Evolutionary conservation across 2,797 vertebrate species (phyloP), one percentile per base, ranked within the genome.

Genomic region (Cossypha dichroa): DNA sequence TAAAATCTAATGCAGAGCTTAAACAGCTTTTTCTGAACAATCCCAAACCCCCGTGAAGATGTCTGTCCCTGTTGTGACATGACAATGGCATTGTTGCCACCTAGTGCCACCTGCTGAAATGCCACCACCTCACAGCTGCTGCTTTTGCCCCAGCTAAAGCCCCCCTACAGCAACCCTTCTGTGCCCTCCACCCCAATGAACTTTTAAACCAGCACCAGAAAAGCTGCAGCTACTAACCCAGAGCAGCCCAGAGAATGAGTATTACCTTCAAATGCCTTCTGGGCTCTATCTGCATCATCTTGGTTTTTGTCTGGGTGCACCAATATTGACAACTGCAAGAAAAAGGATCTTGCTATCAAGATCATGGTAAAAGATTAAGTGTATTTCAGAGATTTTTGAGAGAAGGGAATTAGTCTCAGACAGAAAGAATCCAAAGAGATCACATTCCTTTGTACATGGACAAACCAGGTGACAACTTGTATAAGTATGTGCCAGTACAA

Each of bases 221-320:
- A 81, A 81, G 38, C 0, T 58, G 13, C 13, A 75, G 15, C 45
- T 18, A 12, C 29, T 21, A 26, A 9, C 7, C 15, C 11, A 38
- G 21, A 54, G 25, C 40, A 79, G 60, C 17, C 20, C 40, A 43
- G n/a, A 22, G 20, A 59, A 38, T 62, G 34, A 67, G 34, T 1
- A 0, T 96, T 98, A 99, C 99, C 99, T 99, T 99, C 99, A 97
- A 99, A 99, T 0, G 99, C 99, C 97, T 98, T 99, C 97, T 99
- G 99, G 48, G 99, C 98, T 98, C 99, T 97, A 1, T 99, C 99
- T 87, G 95, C 94, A 96, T 99, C 99, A 91, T 98, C 99, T 94
- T 99, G 99, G 89, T 99, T 99, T 98, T 99, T 99, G 97, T 99
- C 99, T 83, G 99, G 99, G 98, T 99, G 99, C 79, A 99, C 99